phyloP scores from a whole-genome alignment of 1,140 invertebrate species.

The Orius laevigatus region DNA sequence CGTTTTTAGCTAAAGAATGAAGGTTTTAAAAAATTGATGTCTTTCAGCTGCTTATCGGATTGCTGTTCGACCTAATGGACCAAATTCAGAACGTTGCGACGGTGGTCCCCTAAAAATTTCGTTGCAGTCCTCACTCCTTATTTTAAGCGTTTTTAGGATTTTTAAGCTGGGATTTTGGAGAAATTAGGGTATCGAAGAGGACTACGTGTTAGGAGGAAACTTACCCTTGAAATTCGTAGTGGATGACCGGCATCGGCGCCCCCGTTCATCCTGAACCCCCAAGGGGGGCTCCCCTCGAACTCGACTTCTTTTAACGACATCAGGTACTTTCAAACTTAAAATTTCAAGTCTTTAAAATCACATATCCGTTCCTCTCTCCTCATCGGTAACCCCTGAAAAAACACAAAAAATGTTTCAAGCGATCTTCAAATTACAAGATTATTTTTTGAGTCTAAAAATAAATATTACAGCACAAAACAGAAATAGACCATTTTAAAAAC shows the following conservation, averaged over 20 bases:
- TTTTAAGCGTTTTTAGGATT: no score
- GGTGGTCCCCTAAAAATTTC: no score
- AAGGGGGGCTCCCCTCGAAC: slow-evolving; percentile 65
- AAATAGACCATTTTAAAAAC: slow-evolving; percentile 1
- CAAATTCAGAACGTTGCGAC: no score
- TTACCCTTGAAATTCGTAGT: slow-evolving; percentile 61
- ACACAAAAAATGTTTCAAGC: background rate
- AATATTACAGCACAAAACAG: slow-evolving; percentile 3
- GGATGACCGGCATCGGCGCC: slow-evolving; percentile 55
- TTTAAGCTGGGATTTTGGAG: background rate
- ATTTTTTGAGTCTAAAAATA: slow-evolving; percentile 3
- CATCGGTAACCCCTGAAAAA: background rate
- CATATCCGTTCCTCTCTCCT: slow-evolving; percentile 3
- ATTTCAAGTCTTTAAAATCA: slow-evolving; percentile 11
- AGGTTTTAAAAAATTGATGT: no score
- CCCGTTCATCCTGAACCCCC: slow-evolving; percentile 79
- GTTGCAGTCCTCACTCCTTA: no score
- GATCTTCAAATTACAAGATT: background rate
- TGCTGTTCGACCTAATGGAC: no score
- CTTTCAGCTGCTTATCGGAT: no score
- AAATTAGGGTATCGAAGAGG: background rate
- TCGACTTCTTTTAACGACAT: slow-evolving; percentile 53
- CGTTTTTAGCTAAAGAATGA: no score
- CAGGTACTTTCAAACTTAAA: slow-evolving; percentile 13
- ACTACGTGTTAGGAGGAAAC: slow-evolving; percentile 19